These are phyloP conservation scores for Eospalax fontanierii DNA, from an alignment of 2,797 vertebrate genomes.

Conservation along the genomic window DNA sequence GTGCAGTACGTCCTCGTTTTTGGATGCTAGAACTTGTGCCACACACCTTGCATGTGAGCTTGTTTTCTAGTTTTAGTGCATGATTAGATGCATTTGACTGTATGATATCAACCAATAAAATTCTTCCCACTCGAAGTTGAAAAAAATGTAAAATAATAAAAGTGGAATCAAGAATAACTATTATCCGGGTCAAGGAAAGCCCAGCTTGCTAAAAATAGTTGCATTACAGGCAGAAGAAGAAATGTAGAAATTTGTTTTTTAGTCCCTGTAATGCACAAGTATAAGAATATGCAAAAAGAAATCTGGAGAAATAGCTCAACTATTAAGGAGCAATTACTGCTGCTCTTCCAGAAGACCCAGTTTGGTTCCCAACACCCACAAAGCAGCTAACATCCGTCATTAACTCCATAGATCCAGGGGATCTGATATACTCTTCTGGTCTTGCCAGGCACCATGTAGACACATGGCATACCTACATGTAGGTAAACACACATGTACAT, in stretches of 20 bases:
- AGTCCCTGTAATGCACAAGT: background rate
- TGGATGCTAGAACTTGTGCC: background rate
- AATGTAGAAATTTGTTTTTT: background rate
- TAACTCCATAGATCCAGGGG: no score
- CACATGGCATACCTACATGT: no score
- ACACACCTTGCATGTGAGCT: background rate
- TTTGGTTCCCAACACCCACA: no score
- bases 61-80: background rate
- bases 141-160: background rate
- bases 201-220: background rate
- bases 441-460: no score
- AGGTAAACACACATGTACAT: no score
- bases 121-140: background rate
- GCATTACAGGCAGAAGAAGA: background rate
- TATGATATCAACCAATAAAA: background rate
- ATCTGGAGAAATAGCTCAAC: no score
- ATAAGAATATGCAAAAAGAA: background rate
- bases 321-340: no score
- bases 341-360: no score
- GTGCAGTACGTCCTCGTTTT: background rate
- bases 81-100: background rate
- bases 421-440: no score
- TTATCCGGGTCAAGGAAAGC: background rate
- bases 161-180: background rate
- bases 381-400: no score